Conservation (phyloP, 1,140 invertebrate genomes). For the Cydia fagiglandana region DNA sequence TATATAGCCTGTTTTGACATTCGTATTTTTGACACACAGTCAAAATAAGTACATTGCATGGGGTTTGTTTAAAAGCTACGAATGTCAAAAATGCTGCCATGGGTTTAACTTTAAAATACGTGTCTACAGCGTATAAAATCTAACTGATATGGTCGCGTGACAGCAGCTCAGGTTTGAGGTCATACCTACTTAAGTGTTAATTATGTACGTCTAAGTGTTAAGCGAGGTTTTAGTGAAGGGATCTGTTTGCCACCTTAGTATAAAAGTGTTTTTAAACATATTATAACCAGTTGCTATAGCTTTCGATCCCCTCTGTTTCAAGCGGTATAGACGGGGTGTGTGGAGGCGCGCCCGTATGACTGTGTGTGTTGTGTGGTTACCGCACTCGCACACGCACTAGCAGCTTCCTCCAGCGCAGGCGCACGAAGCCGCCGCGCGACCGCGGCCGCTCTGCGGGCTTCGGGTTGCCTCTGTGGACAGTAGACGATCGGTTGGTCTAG, state of each 20-base stretch:
- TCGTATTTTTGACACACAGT: constrained; percentile 4
- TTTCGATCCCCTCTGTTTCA: too few relatives aligned
- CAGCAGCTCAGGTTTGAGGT: not conserved
- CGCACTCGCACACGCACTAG: constrained; percentile 35
- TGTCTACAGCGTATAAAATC: constrained; percentile 9
- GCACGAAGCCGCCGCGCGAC: constrained; percentile 14
- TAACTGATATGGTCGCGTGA: not conserved
- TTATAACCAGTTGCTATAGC: too few relatives aligned
- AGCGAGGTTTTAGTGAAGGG: not conserved
- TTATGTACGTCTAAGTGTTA: not conserved
- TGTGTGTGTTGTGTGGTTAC: constrained; percentile 1
- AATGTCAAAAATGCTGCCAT: constrained; percentile 1
- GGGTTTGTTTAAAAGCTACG: not conserved
- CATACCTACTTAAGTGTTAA: not conserved
- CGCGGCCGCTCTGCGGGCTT: constrained; percentile 4
- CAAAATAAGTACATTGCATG: not conserved
- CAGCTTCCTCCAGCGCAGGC: constrained; percentile 41
- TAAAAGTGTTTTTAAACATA: not conserved
- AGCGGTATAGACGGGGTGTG: too few relatives aligned
- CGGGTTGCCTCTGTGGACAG: constrained; percentile 3
- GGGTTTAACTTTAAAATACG: too few relatives aligned
- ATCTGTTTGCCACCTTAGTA: not conserved
- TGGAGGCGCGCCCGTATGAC: not conserved
- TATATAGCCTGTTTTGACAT: not conserved
- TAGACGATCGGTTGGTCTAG: not conserved